Evolutionary conservation across 2,113 vertebrate species (phyloP), one percentile per base, ranked within the genome.

Genomic region (Progne subis): DNA sequence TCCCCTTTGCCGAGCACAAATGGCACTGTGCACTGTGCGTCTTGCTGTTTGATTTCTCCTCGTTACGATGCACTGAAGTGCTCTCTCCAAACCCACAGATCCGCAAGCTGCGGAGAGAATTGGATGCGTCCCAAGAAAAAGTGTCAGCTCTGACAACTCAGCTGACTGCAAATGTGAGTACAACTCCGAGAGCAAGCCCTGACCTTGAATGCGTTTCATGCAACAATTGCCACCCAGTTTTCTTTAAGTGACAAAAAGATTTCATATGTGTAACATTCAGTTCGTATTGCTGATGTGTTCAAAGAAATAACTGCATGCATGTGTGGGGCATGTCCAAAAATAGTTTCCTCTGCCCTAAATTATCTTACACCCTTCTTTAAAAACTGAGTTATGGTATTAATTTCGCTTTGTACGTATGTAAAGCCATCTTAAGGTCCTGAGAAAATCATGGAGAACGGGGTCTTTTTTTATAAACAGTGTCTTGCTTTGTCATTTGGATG

Each of bases 61-160:
- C 61, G 41, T 50, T 18, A 5, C 11, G 28, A 31, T 88, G 47
- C 41, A 92, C 68, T 88, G 46, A 94, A 79, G 65, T 72, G 57
- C 84, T 92, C 29, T 81, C 90, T 77, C 94, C 13, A 78, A 79
- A 74, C 84, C 49, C 14, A 83, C 82, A 99, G 99, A 99, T 99
- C 67, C 99, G 99, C 52, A 99, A 99, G 94, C 98, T 99, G 44
- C 98, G 99, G 13, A 98, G 99, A 88, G 99, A 99, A 94, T 95
- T 99, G 97, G 99, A 99, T 77, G 98, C 99, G 69, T 99, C 99
- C 56, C 99, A 99, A 96, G 99, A 99, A 63, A 99, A 99, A 74
- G 99, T 99, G 81, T 99, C 99, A 5, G 99, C 99, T 77, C 97
- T 99, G 92, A 99, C 99, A 34, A 99, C 99, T 49, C 99, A 99